Evolutionary conservation across 2,113 vertebrate species (phyloP), one percentile per base, ranked within the genome.

Genomic region (Erpornis zantholeuca): DNA sequence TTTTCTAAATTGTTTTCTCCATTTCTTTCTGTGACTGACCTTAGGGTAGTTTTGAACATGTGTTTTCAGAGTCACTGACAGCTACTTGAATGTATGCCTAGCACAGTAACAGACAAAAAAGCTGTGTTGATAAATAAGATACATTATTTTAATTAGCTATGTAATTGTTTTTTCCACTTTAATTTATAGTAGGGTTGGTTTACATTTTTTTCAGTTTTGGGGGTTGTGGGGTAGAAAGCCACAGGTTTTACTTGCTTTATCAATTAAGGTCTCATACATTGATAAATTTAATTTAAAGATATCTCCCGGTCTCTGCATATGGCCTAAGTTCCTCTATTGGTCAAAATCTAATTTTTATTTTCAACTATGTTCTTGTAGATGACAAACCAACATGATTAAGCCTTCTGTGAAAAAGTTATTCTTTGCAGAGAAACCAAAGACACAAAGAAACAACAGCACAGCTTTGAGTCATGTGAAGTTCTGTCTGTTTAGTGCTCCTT

Each of bases 161-260:
- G 31, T 54, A 82, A 59, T n/a, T 50, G 5, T 38, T 57, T 60
- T 91, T 87, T 61, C 59, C 15, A 33, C 14, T 77, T 80, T 40
- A 85, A 65, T 82, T 78, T 77, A 61, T 38, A 33, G 4, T 35
- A 38, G 8, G 16, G 5, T 25, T 54, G 4, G 0, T 73, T 85
- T 69, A 44, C 3, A 12, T 50, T 79, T 75, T 72, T 94, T 70
- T 12, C 3, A 40, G 1, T 33, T 83, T 78, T 14, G 38, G 3
- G 2, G 4, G 3, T 4, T 19, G 0, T 1, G 5, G 6, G 10
- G 4, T 3, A 18, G 20, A 52, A 44, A 45, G 21, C 33, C 2
- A 45, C 8, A 68, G 6, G 9, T 68, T 84, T 71, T 81, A 28
- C 12, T 57, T 83, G 8, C 4, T 80, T 89, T 80, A 38, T 65